Base-by-base conservation (phyloP, 2,797 vertebrate genomes). In the Geotrypetes seraphini region DNA sequence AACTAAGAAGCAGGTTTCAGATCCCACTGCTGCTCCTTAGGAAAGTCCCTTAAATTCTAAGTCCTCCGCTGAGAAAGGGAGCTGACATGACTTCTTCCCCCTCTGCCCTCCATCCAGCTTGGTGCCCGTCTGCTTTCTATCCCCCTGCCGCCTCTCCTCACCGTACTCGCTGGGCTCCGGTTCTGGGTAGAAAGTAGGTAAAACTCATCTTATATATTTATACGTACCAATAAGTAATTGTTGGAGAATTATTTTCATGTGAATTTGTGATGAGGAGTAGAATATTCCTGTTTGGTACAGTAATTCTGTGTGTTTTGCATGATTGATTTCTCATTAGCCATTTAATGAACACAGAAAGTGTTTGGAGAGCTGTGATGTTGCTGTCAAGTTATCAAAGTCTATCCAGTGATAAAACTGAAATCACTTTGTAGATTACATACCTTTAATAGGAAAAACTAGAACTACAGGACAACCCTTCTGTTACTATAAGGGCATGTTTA, bases 271-370 rank as follows among this genome's bases (percentile, higher is more conserved):
- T 48, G 33, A 37, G 38, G n/a, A 52, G 33, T 33, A 40, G 61
- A 39, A 31, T 22, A 52, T 66, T 73, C 31, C 53, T 60, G 74
- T 74, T 75, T 53, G 8, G 32, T 22, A 36, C 22, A 47, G 58
- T 53, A 65, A 50, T 60, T 67, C 62, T 59, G 12, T 54, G 31
- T 43, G 66, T 63, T 74, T 71, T 74, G 73, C 63, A 75, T 79
- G 76, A 78, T 73, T 75, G 59, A 73, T 70, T 83, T 83, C 81
- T 75, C 78, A 82, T 84, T 73, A 83, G 71, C 53, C 60, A 54
- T 76, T 70, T 83, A 85, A 85, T 76, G 75, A 78, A 75, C 83
- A 75, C 68, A 56, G 70, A 82, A 67, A 64, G 58, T 74, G 66
- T 79, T 78, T 80, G 65, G 66, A 73, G 53, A 73, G 57, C 55